Evolutionary conservation across 1,140 invertebrate genomes (phyloP).

Genomic region (Radopholus similis): DNA sequence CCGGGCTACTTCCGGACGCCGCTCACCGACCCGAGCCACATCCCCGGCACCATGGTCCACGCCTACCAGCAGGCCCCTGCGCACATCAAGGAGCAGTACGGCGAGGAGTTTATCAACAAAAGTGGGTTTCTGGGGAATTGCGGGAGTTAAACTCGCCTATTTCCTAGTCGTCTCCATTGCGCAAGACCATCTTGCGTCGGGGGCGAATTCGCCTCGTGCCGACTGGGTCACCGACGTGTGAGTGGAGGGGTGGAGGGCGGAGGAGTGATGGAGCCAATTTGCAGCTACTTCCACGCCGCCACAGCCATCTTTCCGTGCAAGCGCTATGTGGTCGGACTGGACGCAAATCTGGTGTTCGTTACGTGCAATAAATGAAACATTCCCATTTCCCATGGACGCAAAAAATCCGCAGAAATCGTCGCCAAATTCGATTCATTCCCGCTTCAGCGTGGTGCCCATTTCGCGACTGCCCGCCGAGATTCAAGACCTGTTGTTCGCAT

Average conservation of each 20-base stretch:
- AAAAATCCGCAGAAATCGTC: not conserved
- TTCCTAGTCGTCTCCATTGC: not conserved
- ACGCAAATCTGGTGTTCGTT: slow-evolving; percentile 8
- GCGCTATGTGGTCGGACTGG: slow-evolving; percentile 14
- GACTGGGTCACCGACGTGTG: slow-evolving; percentile 16
- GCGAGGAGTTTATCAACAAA: slow-evolving; percentile 11
- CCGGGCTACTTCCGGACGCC: slow-evolving; percentile 15
- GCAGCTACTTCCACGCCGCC: slow-evolving; percentile 6
- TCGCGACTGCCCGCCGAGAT: slow-evolving; percentile 12
- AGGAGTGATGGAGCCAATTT: not conserved
- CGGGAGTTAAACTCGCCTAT: not conserved
- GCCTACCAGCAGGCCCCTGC: slow-evolving; percentile 1
- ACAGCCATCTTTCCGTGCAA: slow-evolving; percentile 12
- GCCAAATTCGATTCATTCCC: not conserved
- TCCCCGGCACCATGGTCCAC: not conserved
- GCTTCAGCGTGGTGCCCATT: slow-evolving; percentile 7
- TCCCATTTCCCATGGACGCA: not conserved
- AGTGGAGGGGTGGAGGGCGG: not conserved
- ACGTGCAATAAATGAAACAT: not conserved
- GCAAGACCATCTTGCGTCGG: slow-evolving; percentile 3
- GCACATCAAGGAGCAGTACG: slow-evolving; percentile 14
- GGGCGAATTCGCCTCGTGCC: slow-evolving; percentile 2
- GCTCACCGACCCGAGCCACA: slow-evolving; percentile 3
- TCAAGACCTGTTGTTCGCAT: slow-evolving; percentile 1
- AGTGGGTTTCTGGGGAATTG: not conserved